phyloP scores from a whole-genome alignment of 2,888 invertebrate genomes.

The Orthonevra nobilis region DNA sequence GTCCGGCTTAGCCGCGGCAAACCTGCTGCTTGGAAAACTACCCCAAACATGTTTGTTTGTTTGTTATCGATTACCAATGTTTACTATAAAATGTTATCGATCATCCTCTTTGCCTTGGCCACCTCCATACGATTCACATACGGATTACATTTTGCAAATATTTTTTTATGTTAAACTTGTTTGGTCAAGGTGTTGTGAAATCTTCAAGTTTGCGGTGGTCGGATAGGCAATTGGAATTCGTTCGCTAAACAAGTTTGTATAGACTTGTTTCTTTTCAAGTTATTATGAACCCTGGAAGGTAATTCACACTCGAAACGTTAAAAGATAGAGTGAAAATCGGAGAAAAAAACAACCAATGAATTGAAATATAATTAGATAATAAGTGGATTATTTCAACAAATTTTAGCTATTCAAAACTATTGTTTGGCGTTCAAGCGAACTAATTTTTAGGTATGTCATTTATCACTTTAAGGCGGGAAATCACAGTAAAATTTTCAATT shows the following conservation, averaged over 20 bases:
- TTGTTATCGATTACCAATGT: slow-evolving; percentile 21
- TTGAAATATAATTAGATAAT: too few species aligned
- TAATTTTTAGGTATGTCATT: too few species aligned
- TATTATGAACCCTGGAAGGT: too few species aligned
- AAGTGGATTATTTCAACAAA: too few species aligned
- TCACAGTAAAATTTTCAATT: too few species aligned
- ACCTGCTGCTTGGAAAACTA: slow-evolving; percentile 28
- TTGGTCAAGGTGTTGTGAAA: slow-evolving; percentile 30
- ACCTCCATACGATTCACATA: neutral
- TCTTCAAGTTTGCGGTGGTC: slow-evolving; percentile 25
- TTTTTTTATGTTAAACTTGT: slow-evolving; percentile 32
- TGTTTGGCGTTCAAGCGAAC: too few species aligned
- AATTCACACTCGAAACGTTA: too few species aligned
- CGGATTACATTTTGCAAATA: slow-evolving; percentile 29
- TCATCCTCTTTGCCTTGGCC: neutral
- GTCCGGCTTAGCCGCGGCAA: slow-evolving; percentile 9
- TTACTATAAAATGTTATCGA: slow-evolving; percentile 12
- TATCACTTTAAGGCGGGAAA: too few species aligned
- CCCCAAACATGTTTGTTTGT: slow-evolving; percentile 20
- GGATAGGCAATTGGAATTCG: slow-evolving; percentile 6
- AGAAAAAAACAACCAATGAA: too few species aligned
- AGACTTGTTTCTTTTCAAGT: too few species aligned
- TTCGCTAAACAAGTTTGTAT: slow-evolving; percentile 17
- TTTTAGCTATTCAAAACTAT: too few species aligned
- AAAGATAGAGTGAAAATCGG: too few species aligned